Conservation (phyloP, 1,140 invertebrate genomes). For the Habropoda laboriosa region DNA sequence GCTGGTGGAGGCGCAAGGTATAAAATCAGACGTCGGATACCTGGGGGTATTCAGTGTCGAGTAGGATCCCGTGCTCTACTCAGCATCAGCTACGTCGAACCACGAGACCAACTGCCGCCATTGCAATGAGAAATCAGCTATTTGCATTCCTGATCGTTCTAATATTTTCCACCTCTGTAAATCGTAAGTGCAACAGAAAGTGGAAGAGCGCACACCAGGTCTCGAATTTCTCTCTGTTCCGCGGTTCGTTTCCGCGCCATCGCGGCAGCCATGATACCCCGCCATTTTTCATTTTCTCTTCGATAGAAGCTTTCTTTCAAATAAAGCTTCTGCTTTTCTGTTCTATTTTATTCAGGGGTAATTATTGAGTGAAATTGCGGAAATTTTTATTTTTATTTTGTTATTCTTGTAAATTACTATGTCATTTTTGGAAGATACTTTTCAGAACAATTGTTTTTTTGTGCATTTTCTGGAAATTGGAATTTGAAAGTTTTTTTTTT, state of each 20-base stretch:
- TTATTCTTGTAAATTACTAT: too few relatives aligned
- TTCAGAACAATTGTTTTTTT: too few relatives aligned
- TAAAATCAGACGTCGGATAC: conserved; percentile 68
- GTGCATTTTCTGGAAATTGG: too few relatives aligned
- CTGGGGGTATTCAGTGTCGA: conserved; percentile 63
- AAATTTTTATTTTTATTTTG: too few relatives aligned
- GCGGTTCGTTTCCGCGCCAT: background rate
- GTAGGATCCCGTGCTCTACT: conserved; percentile 49
- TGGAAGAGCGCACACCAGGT: too few relatives aligned
- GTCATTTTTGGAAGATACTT: too few relatives aligned
- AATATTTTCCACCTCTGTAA: conserved; percentile 64
- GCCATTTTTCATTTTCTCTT: background rate
- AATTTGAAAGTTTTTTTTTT: too few relatives aligned
- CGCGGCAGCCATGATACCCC: too few relatives aligned
- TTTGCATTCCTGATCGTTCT: conserved; percentile 60
- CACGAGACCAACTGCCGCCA: background rate
- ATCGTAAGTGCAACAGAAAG: conserved; percentile 69
- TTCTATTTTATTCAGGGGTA: background rate
- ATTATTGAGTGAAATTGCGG: too few relatives aligned
- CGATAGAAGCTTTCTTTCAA: too few relatives aligned
- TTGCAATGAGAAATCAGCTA: conserved; percentile 60
- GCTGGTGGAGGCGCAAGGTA: conserved; percentile 64
- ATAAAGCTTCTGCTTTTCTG: too few relatives aligned
- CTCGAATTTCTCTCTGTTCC: background rate
- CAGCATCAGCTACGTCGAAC: conserved; percentile 36